These are phyloP conservation scores for Parasteatoda lunata DNA, from an alignment of 2,888 invertebrate genomes.

Conservation along the genomic window DNA sequence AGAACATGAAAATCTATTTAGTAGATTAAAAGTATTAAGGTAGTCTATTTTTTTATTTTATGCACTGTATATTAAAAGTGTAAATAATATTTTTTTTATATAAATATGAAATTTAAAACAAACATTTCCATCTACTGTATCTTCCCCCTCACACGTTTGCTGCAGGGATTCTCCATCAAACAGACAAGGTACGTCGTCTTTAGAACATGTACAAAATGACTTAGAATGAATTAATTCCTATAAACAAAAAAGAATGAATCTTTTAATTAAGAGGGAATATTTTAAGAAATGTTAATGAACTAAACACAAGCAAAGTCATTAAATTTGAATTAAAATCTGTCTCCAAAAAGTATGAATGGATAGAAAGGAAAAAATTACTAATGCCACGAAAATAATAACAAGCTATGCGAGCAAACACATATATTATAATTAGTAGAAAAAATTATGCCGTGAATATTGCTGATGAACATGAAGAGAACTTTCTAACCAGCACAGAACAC, in stretches of 20 bases:
- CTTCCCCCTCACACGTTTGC: slow-evolving; percentile 61
- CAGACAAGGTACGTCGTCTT: slow-evolving; percentile 32
- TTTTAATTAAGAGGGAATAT: background rate
- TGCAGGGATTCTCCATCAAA: slow-evolving; percentile 36
- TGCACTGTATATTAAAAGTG: background rate
- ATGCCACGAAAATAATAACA: too few relatives aligned
- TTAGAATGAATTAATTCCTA: slow-evolving; percentile 43
- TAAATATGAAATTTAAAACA: background rate
- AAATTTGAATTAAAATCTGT: too few relatives aligned
- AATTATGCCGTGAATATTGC: too few relatives aligned
- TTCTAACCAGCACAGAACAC: too few relatives aligned
- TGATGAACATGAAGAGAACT: too few relatives aligned
- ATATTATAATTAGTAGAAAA: too few relatives aligned
- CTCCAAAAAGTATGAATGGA: too few relatives aligned
- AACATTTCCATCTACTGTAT: slow-evolving; percentile 65
- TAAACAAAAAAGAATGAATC: slow-evolving; percentile 7
- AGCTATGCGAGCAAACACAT: too few relatives aligned
- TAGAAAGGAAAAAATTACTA: too few relatives aligned
- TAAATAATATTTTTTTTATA: background rate
- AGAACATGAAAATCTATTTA: background rate
- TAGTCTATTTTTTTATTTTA: background rate
- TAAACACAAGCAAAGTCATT: too few relatives aligned
- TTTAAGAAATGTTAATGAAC: too few relatives aligned
- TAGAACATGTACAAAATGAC: slow-evolving; percentile 24
- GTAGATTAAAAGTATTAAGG: background rate